phyloP scores from a whole-genome alignment of 1,140 invertebrate species.

The Drosophila kurseongensis region DNA sequence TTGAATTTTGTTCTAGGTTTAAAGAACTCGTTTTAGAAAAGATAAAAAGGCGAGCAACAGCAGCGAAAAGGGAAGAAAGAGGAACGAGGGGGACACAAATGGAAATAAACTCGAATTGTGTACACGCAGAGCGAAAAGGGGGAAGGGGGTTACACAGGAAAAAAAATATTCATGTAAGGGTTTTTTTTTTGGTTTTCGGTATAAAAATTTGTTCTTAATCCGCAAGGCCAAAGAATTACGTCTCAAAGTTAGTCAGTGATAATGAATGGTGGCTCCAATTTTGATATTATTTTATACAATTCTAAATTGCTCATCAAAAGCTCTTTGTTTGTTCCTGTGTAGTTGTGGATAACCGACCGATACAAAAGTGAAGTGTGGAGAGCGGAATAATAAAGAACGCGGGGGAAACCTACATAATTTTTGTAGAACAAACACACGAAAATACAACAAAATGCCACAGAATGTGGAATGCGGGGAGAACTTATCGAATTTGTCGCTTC shows the following conservation, averaged over 20 bases:
- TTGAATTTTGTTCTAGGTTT: conserved; percentile 77
- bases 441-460: conserved; percentile 1
- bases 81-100: conserved; percentile 33
- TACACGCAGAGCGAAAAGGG: conserved; percentile 13
- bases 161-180: too few relatives aligned
- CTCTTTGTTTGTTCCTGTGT: not conserved
- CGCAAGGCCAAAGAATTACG: not conserved
- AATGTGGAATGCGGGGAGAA: conserved; percentile 19
- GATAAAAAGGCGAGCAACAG: conserved; percentile 45
- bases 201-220: not conserved
- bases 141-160: not conserved
- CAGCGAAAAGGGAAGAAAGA: conserved; percentile 20
- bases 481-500: conserved; percentile 45
- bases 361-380: conserved; percentile 4
- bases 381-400: conserved; percentile 8
- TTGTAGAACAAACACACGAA: conserved; percentile 27
- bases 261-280: too few relatives aligned
- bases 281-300: not conserved
- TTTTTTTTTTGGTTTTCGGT: not conserved
- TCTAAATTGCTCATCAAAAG: not conserved
- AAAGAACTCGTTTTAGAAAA: conserved; percentile 76
- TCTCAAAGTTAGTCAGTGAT: too few relatives aligned
- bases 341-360: not conserved
- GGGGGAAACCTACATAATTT: conserved; percentile 16
- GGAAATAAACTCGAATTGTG: conserved; percentile 65